phyloP scores from a whole-genome alignment of 2,797 vertebrate genomes.

The Hyperoplus lanceolatus region DNA sequence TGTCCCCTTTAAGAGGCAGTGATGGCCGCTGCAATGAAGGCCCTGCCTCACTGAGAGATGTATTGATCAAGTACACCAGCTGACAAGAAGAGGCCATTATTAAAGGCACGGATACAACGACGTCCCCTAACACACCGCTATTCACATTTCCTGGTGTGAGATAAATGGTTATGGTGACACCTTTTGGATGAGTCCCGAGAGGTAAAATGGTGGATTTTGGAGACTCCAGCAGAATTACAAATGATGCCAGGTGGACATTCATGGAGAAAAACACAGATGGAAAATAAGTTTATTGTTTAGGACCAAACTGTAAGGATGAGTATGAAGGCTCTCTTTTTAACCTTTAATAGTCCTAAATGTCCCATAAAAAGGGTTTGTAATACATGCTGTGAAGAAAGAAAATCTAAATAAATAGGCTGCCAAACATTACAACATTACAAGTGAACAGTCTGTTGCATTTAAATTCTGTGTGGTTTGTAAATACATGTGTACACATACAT shows the following conservation, averaged over 20 bases:
- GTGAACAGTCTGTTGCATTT: neutral
- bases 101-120: conserved; percentile 41
- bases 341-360: neutral
- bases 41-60: conserved; percentile 64
- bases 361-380: neutral
- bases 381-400: neutral
- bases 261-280: neutral
- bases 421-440: neutral
- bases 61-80: conserved; percentile 30
- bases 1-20: conserved; percentile 32
- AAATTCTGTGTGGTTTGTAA: neutral
- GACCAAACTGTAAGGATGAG: neutral
- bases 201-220: conserved; percentile 7
- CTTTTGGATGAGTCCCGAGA: conserved; percentile 10
- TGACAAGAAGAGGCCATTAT: conserved; percentile 58
- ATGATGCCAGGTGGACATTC: neutral
- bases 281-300: neutral
- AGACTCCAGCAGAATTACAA: conserved; percentile 8
- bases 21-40: conserved; percentile 53
- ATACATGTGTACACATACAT: neutral
- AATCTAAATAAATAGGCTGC: conserved; percentile 3
- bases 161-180: conserved; percentile 33
- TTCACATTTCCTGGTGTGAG: conserved; percentile 24
- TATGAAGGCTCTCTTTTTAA: neutral
- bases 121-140: conserved; percentile 26